A percentile compares a stretch with the other conserved stretches of the same genome.
These are phyloP conservation scores for Gymnothorax reevesii DNA, from an alignment of 2,797 vertebrate species.

Conservation along the genomic window DNA sequence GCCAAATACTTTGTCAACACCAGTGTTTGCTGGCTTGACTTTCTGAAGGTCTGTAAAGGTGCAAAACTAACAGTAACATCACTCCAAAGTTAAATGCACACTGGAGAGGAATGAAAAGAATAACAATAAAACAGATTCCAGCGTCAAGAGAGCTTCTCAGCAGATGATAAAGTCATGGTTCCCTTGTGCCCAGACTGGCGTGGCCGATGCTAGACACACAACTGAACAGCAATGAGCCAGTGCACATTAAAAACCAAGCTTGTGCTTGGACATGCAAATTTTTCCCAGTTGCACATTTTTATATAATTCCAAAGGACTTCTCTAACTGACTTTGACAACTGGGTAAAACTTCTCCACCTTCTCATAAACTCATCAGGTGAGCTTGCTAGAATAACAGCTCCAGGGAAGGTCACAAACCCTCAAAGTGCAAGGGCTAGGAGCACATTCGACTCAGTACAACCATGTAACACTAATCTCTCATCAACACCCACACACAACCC, in stretches of 20 bases:
- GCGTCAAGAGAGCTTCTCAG: background rate
- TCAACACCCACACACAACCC: too few species aligned
- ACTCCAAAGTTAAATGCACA: slow-evolving; percentile 1
- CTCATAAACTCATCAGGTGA: background rate
- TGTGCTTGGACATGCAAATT: background rate
- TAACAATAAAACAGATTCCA: background rate
- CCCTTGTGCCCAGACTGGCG: background rate
- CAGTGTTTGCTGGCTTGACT: slow-evolving; percentile 7
- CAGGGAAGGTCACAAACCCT: slow-evolving; percentile 3
- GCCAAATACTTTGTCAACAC: slow-evolving; percentile 5
- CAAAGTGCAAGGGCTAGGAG: background rate
- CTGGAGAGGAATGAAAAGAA: background rate
- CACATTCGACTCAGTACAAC: background rate
- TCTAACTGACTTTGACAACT: background rate
- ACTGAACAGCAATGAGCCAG: background rate
- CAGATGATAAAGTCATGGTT: background rate
- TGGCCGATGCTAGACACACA: background rate
- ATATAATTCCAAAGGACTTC: background rate
- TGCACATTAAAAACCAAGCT: background rate
- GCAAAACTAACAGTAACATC: slow-evolving; percentile 12
- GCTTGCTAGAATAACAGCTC: background rate
- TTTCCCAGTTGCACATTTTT: background rate
- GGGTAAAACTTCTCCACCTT: background rate
- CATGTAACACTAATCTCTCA: background rate
- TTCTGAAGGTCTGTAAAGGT: slow-evolving; percentile 6